Percentiles rank a stretch among this genome's conserved stretches.
phyloP scores from a whole-genome alignment of 2,113 vertebrate species.

The Percopsis transmontana region DNA sequence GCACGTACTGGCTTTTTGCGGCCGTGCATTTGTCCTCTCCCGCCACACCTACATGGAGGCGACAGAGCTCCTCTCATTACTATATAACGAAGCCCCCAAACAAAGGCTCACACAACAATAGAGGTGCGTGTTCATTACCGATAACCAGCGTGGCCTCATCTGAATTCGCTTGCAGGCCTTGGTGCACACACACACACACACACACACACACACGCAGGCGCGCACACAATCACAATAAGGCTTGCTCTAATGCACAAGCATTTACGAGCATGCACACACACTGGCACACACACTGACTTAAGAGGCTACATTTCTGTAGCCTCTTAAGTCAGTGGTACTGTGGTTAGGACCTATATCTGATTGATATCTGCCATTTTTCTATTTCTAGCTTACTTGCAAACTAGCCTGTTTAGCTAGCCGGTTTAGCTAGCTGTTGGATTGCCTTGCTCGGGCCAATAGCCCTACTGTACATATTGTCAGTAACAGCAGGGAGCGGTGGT shows the following conservation, averaged over 20 bases:
- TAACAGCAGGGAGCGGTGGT: conserved; percentile 47
- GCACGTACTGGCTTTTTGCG: conserved; percentile 22
- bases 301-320: too few species aligned
- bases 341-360: too few species aligned
- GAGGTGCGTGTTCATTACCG: conserved; percentile 66
- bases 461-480: conserved; percentile 9
- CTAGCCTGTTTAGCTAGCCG: too few species aligned
- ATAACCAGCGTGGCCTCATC: conserved; percentile 74
- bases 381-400: neutral
- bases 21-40: conserved; percentile 61
- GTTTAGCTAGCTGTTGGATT: conserved; percentile 48
- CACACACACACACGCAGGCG: conserved; percentile 15
- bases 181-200: conserved; percentile 29
- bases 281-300: conserved; percentile 1
- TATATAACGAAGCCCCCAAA: conserved; percentile 69
- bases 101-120: conserved; percentile 71
- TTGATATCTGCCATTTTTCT: too few species aligned
- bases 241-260: conserved; percentile 2
- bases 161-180: conserved; percentile 70
- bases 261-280: conserved; percentile 3
- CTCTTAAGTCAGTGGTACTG: too few species aligned
- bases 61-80: conserved; percentile 77
- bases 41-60: conserved; percentile 71
- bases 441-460: conserved; percentile 36
- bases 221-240: conserved; percentile 2